These are phyloP conservation scores for Phenganax marumi DNA, from an alignment of 92 coral and sea anemone species.

Conservation along the genomic window DNA sequence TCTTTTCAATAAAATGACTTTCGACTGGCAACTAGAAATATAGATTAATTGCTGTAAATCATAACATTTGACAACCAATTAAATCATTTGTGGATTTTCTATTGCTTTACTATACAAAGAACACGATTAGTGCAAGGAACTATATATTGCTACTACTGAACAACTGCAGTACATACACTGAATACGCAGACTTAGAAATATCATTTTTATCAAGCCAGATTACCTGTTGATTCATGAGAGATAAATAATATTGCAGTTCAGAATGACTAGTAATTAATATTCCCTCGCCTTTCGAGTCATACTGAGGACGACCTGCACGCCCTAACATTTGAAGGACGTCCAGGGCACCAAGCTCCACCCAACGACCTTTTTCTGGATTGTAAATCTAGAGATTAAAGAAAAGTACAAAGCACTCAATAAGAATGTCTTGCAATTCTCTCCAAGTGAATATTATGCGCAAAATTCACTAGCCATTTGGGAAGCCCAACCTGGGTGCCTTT, in stretches of 20 bases:
- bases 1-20: conserved; percentile 88
- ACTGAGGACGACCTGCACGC: conserved; percentile 98
- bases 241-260: conserved; percentile 92
- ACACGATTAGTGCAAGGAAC: neutral
- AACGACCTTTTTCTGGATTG: conserved; percentile 98
- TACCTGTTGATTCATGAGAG: conserved; percentile 99
- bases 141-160: neutral
- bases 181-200: neutral
- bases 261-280: conserved; percentile 90
- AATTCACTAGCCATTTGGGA: neutral
- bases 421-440: too few species aligned
- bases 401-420: neutral
- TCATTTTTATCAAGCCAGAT: neutral
- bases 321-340: conserved; percentile 99
- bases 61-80: too few species aligned
- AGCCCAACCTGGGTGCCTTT: conserved; percentile 92
- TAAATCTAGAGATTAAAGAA: conserved; percentile 63
- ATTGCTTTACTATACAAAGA: too few species aligned
- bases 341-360: conserved; percentile 97
- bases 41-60: neutral
- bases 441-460: too few species aligned
- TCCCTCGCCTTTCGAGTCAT: conserved; percentile 96
- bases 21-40: conserved; percentile 87
- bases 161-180: neutral
- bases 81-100: too few species aligned